Evolutionary conservation across 1,140 invertebrate genomes (phyloP).

Genomic region (Lepidurus packardi): DNA sequence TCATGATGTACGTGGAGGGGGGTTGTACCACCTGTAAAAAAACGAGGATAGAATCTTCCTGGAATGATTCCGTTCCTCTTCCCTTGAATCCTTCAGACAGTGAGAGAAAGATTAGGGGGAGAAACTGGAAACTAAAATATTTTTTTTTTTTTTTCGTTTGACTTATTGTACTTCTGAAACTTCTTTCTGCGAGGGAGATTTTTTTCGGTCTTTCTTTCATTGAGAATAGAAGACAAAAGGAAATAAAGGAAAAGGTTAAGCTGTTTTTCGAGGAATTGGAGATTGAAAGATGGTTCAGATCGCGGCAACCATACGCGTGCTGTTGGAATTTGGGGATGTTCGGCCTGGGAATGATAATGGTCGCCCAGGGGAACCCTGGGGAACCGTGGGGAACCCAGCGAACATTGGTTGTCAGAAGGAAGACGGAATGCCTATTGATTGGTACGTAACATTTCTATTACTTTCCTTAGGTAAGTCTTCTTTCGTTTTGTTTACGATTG

Average conservation of each 20-base stretch:
- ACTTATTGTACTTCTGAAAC: not conserved
- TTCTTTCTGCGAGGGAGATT: not conserved
- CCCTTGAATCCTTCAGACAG: not conserved
- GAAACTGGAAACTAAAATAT: too few relatives aligned
- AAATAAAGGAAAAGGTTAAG: slow-evolving; percentile 14
- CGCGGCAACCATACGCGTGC: not conserved
- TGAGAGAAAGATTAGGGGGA: not conserved
- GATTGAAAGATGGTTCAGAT: not conserved
- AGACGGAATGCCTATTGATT: slow-evolving; percentile 26
- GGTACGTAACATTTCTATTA: slow-evolving; percentile 24
- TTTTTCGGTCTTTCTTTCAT: not conserved
- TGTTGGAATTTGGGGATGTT: not conserved
- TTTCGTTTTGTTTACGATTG: not conserved
- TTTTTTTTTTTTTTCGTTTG: too few relatives aligned
- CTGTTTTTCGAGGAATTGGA: not conserved
- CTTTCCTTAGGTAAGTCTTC: not conserved
- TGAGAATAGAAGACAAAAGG: not conserved
- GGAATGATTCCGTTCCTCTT: not conserved
- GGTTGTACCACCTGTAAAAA: not conserved
- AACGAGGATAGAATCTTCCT: not conserved
- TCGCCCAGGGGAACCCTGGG: slow-evolving; percentile 25
- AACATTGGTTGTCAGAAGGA: slow-evolving; percentile 23
- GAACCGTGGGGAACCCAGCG: slow-evolving; percentile 24
- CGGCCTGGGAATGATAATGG: slow-evolving; percentile 17
- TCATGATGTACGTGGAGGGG: not conserved